Base-by-base conservation (phyloP, 2,888 invertebrate species). In the Bimastos eiseni region DNA sequence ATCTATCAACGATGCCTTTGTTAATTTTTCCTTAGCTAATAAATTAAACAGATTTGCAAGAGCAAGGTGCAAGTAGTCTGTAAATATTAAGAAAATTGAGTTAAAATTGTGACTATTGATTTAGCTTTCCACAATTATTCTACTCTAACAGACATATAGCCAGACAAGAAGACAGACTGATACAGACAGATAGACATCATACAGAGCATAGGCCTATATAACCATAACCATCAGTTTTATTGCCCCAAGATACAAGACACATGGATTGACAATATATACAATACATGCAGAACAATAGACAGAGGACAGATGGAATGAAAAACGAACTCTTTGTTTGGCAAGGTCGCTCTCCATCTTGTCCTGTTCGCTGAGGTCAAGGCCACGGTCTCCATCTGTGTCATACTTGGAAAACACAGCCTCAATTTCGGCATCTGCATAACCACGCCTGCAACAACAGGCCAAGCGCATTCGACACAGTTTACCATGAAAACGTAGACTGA, bases 351-450 rank as follows among this genome's bases (percentile, higher is more conserved):
- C 94, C 95, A 96, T 95, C 92, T 94, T 93, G 84, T 94, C 94
- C 91, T 95, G 95, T 94, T 96, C 96, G 19, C 94, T 94, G 88
- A 95, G 95, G 92, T 96, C 95, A 92, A 96, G 93, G 11, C 95
- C 94, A 33, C 96, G 94, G 92, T 95, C 95, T 90, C 95, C 95
- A 93, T 96, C 96, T 91, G 96, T 94, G 93, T 96, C 96, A 93
- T 96, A 96, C 92, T 96, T 96, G 21, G 96, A 96, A 93, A 97
- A 96, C 94, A 97, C 96, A 95, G 96, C 96, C 94, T 96, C 96
- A 91, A 97, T 96, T 94, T 97, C 97, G 93, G 96, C 94, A 93
- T 96, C 96, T 88, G 96, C 96, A 93, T 96, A 96, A 91, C 96
- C 96, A 93, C 96, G 96, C 90, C 96, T 96, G 93, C 30, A 89